Evolutionary conservation across 2,888 invertebrate genomes (phyloP).

Genomic region (Globia sparganii): DNA sequence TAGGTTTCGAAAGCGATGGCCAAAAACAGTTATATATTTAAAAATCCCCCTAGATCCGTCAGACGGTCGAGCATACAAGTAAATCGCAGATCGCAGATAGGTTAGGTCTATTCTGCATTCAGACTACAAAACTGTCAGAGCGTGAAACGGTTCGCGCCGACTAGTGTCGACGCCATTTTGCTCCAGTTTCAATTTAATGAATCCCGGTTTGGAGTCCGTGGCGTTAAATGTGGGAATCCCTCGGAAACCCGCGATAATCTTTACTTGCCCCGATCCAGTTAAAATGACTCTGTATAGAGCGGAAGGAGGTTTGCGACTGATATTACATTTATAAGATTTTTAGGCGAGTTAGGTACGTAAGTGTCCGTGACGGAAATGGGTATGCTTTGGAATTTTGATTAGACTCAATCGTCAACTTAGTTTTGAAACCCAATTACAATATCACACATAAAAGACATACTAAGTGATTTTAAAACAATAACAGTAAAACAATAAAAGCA

Average conservation of each 20-base stretch:
- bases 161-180: slow-evolving; percentile 81
- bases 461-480: neutral
- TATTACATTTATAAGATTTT: slow-evolving; percentile 21
- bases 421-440: neutral
- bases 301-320: slow-evolving; percentile 26
- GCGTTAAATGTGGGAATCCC: slow-evolving; percentile 77
- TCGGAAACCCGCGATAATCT: slow-evolving; percentile 73
- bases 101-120: slow-evolving; percentile 80
- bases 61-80: slow-evolving; percentile 47
- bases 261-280: slow-evolving; percentile 60
- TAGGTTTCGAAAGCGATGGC: neutral
- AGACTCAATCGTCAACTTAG: neutral
- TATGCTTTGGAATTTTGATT: neutral
- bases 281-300: slow-evolving; percentile 28
- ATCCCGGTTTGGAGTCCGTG: slow-evolving; percentile 76
- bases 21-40: slow-evolving; percentile 18
- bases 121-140: slow-evolving; percentile 82
- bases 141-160: slow-evolving; percentile 82
- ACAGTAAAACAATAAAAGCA: slow-evolving; percentile 22
- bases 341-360: neutral
- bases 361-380: neutral
- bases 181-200: slow-evolving; percentile 84
- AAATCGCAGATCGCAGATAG: slow-evolving; percentile 74
- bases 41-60: slow-evolving; percentile 39
- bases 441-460: neutral